Percentiles rank a stretch among this genome's conserved stretches.
phyloP scores from a whole-genome alignment of 2,888 invertebrate species.

The Drosophila austrosaltans region DNA sequence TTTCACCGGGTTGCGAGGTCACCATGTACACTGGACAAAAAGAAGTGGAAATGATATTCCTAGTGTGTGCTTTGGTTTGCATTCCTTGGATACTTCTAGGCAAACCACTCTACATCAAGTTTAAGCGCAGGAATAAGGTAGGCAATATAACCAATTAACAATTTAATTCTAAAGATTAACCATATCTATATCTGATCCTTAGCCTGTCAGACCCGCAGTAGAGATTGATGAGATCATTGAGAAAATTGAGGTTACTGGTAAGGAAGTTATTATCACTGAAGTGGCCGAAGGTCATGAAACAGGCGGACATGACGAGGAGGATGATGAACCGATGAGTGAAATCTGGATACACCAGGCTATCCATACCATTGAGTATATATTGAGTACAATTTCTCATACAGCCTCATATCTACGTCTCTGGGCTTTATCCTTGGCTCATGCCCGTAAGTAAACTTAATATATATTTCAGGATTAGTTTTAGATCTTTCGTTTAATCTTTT shows the following conservation, averaged over 20 bases:
- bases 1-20: constrained; percentile 84
- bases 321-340: constrained; percentile 91
- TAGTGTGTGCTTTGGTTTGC: constrained; percentile 91
- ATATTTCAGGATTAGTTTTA: too few species aligned
- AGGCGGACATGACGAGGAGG: constrained; percentile 75
- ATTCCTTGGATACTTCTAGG: constrained; percentile 96
- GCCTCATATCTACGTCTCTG: constrained; percentile 98
- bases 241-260: constrained; percentile 70
- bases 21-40: constrained; percentile 87
- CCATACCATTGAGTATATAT: constrained; percentile 98
- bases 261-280: constrained; percentile 65
- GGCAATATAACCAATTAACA: background rate
- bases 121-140: constrained; percentile 77
- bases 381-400: constrained; percentile 98
- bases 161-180: background rate
- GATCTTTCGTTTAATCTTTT: background rate
- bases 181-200: too few species aligned
- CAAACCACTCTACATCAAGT: constrained; percentile 92
- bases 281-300: constrained; percentile 83
- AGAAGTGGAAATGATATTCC: constrained; percentile 89
- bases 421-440: constrained; percentile 98
- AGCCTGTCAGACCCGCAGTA: constrained; percentile 32
- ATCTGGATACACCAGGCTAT: constrained; percentile 97
- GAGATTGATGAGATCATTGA: constrained; percentile 62
- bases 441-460: constrained; percentile 87